A percentile compares a stretch with the other conserved stretches of the same genome.
Evolutionary conservation across 2,797 vertebrate genomes (phyloP).

Genomic region (Pseudotriccus pelzelni): DNA sequence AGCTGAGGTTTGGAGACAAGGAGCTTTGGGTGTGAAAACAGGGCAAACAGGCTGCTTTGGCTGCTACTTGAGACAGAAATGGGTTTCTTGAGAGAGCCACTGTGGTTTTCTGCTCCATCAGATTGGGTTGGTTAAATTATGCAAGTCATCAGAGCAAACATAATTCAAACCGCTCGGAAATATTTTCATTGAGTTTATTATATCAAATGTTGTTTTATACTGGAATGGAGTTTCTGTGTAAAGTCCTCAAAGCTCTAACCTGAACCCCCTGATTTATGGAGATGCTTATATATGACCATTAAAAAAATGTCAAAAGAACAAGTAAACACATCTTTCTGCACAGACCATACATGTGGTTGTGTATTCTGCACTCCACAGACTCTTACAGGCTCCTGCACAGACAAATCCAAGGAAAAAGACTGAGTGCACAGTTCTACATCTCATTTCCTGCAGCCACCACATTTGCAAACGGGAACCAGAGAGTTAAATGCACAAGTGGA

Average conservation of each 20-base stretch:
- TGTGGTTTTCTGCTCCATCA: background rate
- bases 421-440: background rate
- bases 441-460: background rate
- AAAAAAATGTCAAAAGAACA: background rate
- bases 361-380: rapidly evolving
- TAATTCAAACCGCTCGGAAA: background rate
- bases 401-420: background rate
- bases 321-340: background rate
- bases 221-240: background rate
- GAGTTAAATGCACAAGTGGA: background rate
- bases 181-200: background rate
- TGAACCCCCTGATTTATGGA: background rate
- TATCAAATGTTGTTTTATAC: background rate
- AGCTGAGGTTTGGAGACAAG: background rate
- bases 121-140: background rate
- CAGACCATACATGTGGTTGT: background rate
- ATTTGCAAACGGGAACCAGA: background rate
- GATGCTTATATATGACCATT: background rate
- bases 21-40: background rate
- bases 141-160: background rate
- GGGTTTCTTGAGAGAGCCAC: background rate
- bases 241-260: background rate
- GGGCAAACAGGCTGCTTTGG: background rate
- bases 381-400: background rate
- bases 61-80: background rate